Base-by-base conservation (phyloP, 30 jellyfish, hydroid and myxozoan genomes). In the Mastigias papua region DNA sequence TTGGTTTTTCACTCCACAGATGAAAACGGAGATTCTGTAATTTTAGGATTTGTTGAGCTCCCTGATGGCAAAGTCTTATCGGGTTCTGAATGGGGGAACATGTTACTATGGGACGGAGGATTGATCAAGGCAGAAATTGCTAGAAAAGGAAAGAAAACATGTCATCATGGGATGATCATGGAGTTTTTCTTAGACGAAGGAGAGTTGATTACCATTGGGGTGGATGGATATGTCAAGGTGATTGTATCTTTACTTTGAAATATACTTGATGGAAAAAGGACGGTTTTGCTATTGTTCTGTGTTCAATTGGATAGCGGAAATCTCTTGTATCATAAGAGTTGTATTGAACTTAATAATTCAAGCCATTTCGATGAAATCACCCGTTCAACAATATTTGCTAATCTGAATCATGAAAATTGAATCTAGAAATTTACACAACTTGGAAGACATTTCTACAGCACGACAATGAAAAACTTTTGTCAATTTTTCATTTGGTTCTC, bases 31-130 rank as follows among this genome's bases (percentile, higher is more conserved):
- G n/a, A n/a, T n/a, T n/a, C n/a, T n/a, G n/a, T n/a, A 11, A 34
- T 0, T 65, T 9, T 34, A 94, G 99, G 99, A 8, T 94, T 94
- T 73, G 97, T 94, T 48, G 99, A 89, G 84, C 71, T 94, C 48
- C 99, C 99, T 1, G 99, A 90, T 83, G 99, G 99, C 31, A 94
- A 94, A 68, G 99, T 94, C 22, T 69, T 94, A 62, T 94, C 99
- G 26, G 99, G 99, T 1, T 78, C 97, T 6, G 99, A 94, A 80
- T 94, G 99, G 99, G 99, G 99, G 20, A 94, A 94, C 87, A 90
- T 94, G 97, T 71, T 94, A 50, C 77, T 94, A 20, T 94, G 99
- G 99, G 99, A 94, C 80, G 99, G 97, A 64, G 97, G 99, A 16
- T 89, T 94, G 0, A 94, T 94, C 78, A 94, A 94, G 80, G 99